Conservation (phyloP, 1,140 invertebrate species). For the Cotesia typhae region DNA sequence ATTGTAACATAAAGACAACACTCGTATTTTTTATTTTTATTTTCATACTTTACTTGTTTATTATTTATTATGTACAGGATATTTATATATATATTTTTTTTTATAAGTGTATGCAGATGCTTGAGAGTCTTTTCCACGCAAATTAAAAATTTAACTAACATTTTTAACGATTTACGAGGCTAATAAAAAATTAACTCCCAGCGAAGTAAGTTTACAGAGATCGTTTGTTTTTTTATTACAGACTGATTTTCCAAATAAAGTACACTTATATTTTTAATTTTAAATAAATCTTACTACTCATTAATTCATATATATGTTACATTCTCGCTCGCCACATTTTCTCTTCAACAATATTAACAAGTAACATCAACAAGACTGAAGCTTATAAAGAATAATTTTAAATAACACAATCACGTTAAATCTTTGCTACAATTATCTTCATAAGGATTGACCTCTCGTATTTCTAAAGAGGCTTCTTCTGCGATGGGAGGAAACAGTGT, state of each 20-base stretch:
- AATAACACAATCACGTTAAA: slow-evolving; percentile 7
- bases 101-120: no score
- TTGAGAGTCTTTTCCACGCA: slow-evolving; percentile 6
- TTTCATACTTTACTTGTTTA: not conserved
- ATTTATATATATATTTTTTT: not conserved
- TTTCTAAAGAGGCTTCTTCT: slow-evolving; percentile 1
- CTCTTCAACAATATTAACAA: no score
- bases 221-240: no score
- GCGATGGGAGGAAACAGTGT: slow-evolving; percentile 8
- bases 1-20: slow-evolving; percentile 33
- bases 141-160: not conserved
- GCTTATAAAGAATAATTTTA: not conserved
- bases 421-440: not conserved
- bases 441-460: not conserved
- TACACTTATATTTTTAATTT: no score
- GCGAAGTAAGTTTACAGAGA: no score
- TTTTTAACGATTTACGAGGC: not conserved
- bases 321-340: no score
- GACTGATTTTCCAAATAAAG: no score
- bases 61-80: slow-evolving; percentile 23
- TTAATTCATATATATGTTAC: no score
- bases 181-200: not conserved
- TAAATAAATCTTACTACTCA: no score
- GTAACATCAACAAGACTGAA: not conserved
- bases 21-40: slow-evolving; percentile 14